Conservation (phyloP, 2,888 invertebrate genomes). For the Lithophane socia region DNA sequence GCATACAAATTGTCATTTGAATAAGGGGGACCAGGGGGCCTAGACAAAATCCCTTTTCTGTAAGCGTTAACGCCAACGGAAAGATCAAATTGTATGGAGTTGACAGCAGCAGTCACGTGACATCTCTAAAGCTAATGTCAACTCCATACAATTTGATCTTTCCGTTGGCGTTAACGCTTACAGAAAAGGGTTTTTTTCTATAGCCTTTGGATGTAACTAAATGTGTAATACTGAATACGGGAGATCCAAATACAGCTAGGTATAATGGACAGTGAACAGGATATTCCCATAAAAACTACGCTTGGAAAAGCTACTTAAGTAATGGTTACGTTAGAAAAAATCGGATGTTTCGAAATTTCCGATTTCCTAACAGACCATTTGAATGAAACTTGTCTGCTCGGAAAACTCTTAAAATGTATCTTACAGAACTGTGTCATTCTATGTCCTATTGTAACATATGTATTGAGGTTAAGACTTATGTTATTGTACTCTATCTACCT, state of each 20-base stretch:
- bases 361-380: not conserved
- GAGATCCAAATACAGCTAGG: not conserved
- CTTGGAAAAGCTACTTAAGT: not conserved
- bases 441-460: constrained; percentile 52
- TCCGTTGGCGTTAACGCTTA: too few relatives aligned
- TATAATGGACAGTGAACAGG: not conserved
- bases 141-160: too few relatives aligned
- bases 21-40: not conserved
- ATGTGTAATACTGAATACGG: not conserved
- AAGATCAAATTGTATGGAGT: too few relatives aligned
- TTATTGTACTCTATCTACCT: not conserved
- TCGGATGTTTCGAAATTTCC: not conserved
- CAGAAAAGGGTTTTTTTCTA: too few relatives aligned
- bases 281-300: not conserved
- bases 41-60: too few relatives aligned
- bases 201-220: not conserved
- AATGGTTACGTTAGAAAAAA: not conserved
- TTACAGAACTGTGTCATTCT: constrained; percentile 60
- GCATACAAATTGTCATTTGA: not conserved
- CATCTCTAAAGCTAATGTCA: too few relatives aligned
- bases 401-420: constrained; percentile 35
- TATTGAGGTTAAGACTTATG: constrained; percentile 10
- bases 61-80: too few relatives aligned
- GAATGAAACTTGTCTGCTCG: too few relatives aligned
- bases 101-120: too few relatives aligned